Evolutionary conservation across 2,113 vertebrate species (phyloP), one percentile per base, ranked within the genome.

Genomic region (Propithecus coquereli): DNA sequence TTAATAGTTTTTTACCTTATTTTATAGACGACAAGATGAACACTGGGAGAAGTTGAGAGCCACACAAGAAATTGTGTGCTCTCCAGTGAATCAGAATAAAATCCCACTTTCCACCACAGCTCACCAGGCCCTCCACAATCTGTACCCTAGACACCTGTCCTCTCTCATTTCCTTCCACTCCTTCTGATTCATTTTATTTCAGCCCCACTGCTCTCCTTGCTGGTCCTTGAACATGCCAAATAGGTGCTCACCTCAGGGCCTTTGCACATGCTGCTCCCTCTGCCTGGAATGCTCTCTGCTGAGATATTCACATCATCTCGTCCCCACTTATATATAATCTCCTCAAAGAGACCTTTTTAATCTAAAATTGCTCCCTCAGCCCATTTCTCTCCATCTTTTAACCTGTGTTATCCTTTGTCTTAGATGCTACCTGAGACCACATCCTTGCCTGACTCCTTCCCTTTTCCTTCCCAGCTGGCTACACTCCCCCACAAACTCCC

Each of bases 11-110:
- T 83, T 89, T 45, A 30, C 27, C 27, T 93, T 70, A n/a, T 76
- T 77, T 91, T 66, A 57, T 6, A 71, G 14, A 87, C 14, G 6
- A 66, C 18, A 61, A 54, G n/a, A 34, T 1, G 4, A 16, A 4
- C 18, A 2, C 37, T 13, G 82, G 63, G 32, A 77, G 45, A 65
- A n/a, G 5, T 20, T 16, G 8, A 80, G 17, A 32, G 20, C 32
- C 2, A 76, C 3, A 12, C 0, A 13, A 13, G 13, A 10, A 6
- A 47, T 17, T 18, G 1, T 45, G 40, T 68, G 16, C 17, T 10
- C 27, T 71, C 37, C 34, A 18, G 0, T 2, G 27, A 66, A 14
- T 47, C 7, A 34, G 17, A 5, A 1, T 50, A 1, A 30, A 77
- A 40, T 37, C 23, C 4, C 14, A n/a, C 25, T 43, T 61, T 54